Base-by-base conservation (phyloP, 2,888 invertebrate species). In the Caenorhabditis sp. region DNA sequence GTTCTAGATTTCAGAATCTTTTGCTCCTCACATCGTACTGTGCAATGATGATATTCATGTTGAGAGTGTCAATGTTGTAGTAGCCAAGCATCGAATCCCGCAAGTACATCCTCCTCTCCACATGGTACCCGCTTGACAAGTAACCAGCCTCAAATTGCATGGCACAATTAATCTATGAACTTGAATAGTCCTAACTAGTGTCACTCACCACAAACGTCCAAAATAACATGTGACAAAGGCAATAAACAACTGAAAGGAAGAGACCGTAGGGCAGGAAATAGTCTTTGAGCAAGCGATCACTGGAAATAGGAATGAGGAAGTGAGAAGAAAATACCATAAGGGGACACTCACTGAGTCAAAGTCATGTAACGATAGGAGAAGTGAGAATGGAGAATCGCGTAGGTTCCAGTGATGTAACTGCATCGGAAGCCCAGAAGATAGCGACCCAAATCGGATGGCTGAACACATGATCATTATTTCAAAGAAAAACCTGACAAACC, bases 31-130 rank as follows among this genome's bases (percentile, higher is more conserved):
- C 68, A 11, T 28, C 26, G n/a, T 71, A 62, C n/a, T 71, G 71
- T 9, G 55, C 71, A 40, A 71, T 55, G n/a, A 71, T 40, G n/a
- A 71, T 40, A 13, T 61, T 55, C 26, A 71, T 71, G 15, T 71
- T 32, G 20, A 62, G 6, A 11, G 71, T 61, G 32, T 71, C 62
- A 1, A 44, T 26, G 5, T 62, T 62, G 37, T 53, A 71, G 28
- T 53, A 44, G 0, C 55, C 20, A 1, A n/a, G 9, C 26, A 71
- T 62, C 1, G 71, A 5, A n/a, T 71, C 71, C 22, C 28, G 24
- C 5, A 71, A 18, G 18, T 62, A 71, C 40, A 32, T 11, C 11
- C 60, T 6, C 18, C 62, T 32, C 1, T 53, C 32, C 2, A 44
- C 47, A 18, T 32, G 15, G 20, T 28, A 58, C 32, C 32, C 13